Conservation (phyloP, 1,140 invertebrate species). For the Heterodera carotae region DNA sequence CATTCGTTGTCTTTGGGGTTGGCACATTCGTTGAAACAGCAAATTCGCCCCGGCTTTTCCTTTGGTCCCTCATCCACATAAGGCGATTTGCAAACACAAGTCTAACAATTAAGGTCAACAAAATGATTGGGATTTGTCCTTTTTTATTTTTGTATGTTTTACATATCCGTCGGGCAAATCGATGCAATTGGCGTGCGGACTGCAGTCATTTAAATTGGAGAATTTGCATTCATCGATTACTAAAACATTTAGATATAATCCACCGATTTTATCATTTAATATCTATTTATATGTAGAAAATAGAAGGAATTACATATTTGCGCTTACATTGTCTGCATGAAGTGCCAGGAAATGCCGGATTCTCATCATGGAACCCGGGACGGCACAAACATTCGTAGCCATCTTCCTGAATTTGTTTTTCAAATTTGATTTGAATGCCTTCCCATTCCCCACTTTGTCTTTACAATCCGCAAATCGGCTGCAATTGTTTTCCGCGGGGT, state of each 20-base stretch:
- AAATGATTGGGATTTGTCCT: no score
- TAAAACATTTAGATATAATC: background rate
- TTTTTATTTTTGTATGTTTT: background rate
- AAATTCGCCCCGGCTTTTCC: conserved; percentile 70
- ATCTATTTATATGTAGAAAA: no score
- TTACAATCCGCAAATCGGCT: conserved; percentile 62
- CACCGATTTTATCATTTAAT: no score
- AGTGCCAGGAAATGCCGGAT: conserved; percentile 44
- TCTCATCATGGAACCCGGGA: conserved; percentile 41
- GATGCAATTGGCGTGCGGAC: conserved; percentile 77
- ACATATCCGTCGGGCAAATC: conserved; percentile 77
- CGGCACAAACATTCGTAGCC: conserved; percentile 44
- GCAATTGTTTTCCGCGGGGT: conserved; percentile 61
- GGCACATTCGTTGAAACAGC: conserved; percentile 57
- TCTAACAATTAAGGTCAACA: background rate
- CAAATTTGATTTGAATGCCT: background rate
- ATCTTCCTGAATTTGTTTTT: conserved; percentile 23
- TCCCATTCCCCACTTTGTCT: conserved; percentile 38
- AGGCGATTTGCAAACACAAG: conserved; percentile 78
- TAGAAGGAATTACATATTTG: no score
- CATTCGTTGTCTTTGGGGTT: conserved; percentile 34
- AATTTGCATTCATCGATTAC: conserved; percentile 82
- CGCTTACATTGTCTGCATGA: conserved; percentile 48
- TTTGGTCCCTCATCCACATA: conserved; percentile 70
- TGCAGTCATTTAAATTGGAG: conserved; percentile 85